Conservation (phyloP, 2,113 vertebrate genomes). For the Pelusios castaneus region DNA sequence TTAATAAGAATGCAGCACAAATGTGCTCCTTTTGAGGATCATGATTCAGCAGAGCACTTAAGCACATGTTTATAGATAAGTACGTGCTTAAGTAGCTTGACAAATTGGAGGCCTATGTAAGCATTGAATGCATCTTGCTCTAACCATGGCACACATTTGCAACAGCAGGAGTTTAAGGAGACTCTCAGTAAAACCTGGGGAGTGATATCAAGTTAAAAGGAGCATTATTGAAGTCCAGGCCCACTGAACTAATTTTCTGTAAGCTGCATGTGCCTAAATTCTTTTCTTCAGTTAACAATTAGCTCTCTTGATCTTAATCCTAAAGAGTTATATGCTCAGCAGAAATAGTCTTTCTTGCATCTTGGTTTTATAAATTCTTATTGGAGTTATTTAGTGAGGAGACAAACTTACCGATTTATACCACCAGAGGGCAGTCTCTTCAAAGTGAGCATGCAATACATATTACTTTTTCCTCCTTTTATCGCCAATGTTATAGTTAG, state of each 20-base stretch:
- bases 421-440: slow-evolving; percentile 28
- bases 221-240: not conserved
- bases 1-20: not conserved
- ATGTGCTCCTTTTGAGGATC: slow-evolving; percentile 18
- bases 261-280: not conserved
- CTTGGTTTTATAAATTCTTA: not conserved
- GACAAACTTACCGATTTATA: not conserved
- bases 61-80: not conserved
- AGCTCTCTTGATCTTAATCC: not conserved
- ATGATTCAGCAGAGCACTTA: slow-evolving; percentile 6
- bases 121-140: not conserved
- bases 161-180: not conserved
- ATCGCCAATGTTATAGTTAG: not conserved
- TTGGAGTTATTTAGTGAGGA: not conserved
- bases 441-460: not conserved
- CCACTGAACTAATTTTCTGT: not conserved
- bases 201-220: not conserved
- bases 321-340: not conserved
- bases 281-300: not conserved
- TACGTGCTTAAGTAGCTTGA: not conserved
- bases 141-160: not conserved
- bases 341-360: not conserved
- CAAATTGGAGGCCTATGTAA: not conserved
- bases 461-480: not conserved
- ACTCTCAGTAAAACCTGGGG: not conserved